These are phyloP conservation scores for Lanius collurio DNA, from an alignment of 2,113 vertebrate genomes.

Conservation along the genomic window DNA sequence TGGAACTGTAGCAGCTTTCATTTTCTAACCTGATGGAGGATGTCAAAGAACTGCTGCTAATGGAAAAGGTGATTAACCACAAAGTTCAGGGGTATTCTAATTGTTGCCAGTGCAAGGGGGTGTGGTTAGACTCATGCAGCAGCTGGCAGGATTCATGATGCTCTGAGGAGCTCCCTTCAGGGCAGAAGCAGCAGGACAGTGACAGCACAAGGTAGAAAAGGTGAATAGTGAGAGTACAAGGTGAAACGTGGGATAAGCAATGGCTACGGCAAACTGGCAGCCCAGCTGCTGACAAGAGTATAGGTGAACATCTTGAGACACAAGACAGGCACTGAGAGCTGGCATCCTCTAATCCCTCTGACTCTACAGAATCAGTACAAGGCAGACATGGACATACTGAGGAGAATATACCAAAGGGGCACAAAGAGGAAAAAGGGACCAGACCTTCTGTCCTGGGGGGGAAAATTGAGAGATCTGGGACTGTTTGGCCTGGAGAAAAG, in stretches of 20 bases:
- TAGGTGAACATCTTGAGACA: neutral
- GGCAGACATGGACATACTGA: neutral
- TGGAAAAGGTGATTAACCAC: neutral
- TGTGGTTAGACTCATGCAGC: neutral
- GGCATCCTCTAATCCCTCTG: neutral
- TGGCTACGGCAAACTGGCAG: neutral
- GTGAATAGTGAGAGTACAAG: neutral
- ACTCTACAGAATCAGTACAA: neutral
- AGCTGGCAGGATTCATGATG: rapidly evolving
- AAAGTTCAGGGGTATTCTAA: neutral
- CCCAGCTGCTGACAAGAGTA: neutral
- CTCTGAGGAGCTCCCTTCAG: neutral
- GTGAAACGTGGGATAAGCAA: neutral
- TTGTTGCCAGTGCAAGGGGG: neutral
- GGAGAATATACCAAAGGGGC: neutral
- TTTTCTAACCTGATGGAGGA: neutral
- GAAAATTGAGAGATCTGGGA: neutral
- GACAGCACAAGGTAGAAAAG: neutral
- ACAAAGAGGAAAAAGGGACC: neutral
- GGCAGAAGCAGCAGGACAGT: neutral
- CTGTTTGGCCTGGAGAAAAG: neutral
- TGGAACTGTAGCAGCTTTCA: neutral
- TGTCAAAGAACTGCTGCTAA: neutral
- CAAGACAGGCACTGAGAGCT: neutral
- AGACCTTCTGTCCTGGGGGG: neutral